A percentile compares a stretch with the other conserved stretches of the same genome.
These are phyloP conservation scores for Protodeltote pygarga DNA, from an alignment of 2,888 invertebrate genomes.

Conservation along the genomic window DNA sequence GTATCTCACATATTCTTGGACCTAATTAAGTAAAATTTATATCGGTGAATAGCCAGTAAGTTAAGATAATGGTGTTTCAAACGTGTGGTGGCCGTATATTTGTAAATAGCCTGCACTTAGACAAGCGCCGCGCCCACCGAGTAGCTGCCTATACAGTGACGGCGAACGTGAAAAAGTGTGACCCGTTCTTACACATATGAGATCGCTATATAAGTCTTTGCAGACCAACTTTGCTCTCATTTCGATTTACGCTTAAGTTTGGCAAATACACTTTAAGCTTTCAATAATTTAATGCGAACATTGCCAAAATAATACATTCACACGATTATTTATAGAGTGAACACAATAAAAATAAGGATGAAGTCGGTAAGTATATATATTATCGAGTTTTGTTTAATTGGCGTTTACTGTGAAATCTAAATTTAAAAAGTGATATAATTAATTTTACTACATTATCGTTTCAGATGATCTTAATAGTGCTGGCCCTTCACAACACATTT, in stretches of 20 bases:
- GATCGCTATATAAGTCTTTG: constrained; percentile 84
- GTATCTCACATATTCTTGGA: constrained; percentile 31
- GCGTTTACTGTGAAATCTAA: not conserved
- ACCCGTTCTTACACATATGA: constrained; percentile 86
- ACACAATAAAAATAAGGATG: constrained; percentile 59
- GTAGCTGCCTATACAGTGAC: constrained; percentile 48
- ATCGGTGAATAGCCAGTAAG: constrained; percentile 18
- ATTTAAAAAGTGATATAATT: not conserved
- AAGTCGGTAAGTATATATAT: constrained; percentile 69
- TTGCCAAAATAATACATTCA: constrained; percentile 38
- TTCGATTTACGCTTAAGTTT: constrained; percentile 82
- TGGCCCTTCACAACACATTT: constrained; percentile 62
- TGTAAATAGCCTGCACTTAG: constrained; percentile 49
- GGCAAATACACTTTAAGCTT: constrained; percentile 75
- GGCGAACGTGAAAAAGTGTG: constrained; percentile 85
- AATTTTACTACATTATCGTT: too few relatives aligned
- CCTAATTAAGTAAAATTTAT: constrained; percentile 39
- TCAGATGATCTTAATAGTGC: constrained; percentile 67
- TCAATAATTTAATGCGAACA: constrained; percentile 48
- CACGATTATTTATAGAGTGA: constrained; percentile 46
- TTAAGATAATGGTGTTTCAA: constrained; percentile 36
- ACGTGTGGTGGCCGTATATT: constrained; percentile 43
- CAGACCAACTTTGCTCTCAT: constrained; percentile 84
- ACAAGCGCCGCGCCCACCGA: constrained; percentile 77
- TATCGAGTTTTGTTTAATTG: too few relatives aligned